These are phyloP conservation scores for Mythimna loreyi DNA, from an alignment of 2,888 invertebrate genomes.

Conservation along the genomic window DNA sequence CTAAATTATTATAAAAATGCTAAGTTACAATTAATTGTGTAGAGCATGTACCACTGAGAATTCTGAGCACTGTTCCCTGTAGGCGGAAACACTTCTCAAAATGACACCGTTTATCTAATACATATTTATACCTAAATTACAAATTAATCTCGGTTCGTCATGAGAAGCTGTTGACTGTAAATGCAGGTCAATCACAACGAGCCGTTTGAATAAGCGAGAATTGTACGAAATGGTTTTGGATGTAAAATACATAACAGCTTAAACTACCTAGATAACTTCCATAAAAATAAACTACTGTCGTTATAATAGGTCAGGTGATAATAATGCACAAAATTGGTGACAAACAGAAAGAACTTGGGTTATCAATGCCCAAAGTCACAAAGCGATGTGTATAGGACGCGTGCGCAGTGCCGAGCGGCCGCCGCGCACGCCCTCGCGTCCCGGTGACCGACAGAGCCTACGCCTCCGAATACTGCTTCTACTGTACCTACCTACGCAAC, in stretches of 20 bases:
- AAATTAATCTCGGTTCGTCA: slow-evolving; percentile 87
- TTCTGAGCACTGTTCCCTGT: slow-evolving; percentile 84
- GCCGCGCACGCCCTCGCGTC: slow-evolving; percentile 33
- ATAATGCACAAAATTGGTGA: slow-evolving; percentile 78
- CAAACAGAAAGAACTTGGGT: slow-evolving; percentile 68
- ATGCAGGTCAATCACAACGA: slow-evolving; percentile 86
- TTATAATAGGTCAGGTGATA: slow-evolving; percentile 87
- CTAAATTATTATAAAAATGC: slow-evolving; percentile 91
- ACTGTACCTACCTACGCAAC: slow-evolving; percentile 65
- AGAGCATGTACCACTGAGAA: slow-evolving; percentile 87
- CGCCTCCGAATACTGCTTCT: slow-evolving; percentile 56
- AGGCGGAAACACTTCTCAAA: slow-evolving; percentile 83
- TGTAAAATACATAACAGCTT: slow-evolving; percentile 90
- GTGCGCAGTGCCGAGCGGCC: slow-evolving; percentile 45
- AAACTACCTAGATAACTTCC: slow-evolving; percentile 89
- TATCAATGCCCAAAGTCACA: slow-evolving; percentile 68
- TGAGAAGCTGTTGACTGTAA: slow-evolving; percentile 85
- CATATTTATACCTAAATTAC: slow-evolving; percentile 88
- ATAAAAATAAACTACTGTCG: slow-evolving; percentile 89
- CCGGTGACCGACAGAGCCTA: slow-evolving; percentile 52
- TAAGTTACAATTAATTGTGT: slow-evolving; percentile 90
- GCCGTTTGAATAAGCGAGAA: slow-evolving; percentile 77
- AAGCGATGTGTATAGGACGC: slow-evolving; percentile 84
- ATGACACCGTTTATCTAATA: slow-evolving; percentile 87
- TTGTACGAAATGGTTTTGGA: slow-evolving; percentile 80